Evolutionary conservation across 1,140 invertebrate species (phyloP).

Genomic region (Pectinophora gossypiella): DNA sequence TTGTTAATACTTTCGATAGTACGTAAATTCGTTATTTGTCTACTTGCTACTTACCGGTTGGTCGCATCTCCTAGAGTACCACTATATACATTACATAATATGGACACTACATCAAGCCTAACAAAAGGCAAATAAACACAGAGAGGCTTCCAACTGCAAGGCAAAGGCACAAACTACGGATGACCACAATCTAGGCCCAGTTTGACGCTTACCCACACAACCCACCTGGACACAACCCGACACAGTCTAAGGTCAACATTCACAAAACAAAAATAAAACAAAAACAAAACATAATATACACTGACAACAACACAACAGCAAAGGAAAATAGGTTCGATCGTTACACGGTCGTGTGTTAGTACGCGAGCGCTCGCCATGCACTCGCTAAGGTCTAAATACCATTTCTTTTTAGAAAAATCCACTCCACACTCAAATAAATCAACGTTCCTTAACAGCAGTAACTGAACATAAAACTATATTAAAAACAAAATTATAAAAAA

Average conservation of each 20-base stretch:
- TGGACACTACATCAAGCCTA: slow-evolving; percentile 70
- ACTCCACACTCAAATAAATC: slow-evolving; percentile 69
- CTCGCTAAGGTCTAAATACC: slow-evolving; percentile 31
- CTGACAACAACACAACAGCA: slow-evolving; percentile 62
- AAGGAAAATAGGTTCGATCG: slow-evolving; percentile 52
- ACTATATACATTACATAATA: slow-evolving; percentile 52
- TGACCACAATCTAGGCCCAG: slow-evolving; percentile 40
- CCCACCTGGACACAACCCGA: slow-evolving; percentile 42
- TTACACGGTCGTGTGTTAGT: slow-evolving; percentile 44
- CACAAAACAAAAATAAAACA: slow-evolving; percentile 48
- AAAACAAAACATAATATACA: slow-evolving; percentile 53
- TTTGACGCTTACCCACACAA: slow-evolving; percentile 59
- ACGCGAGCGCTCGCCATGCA: slow-evolving; percentile 59
- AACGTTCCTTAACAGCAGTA: slow-evolving; percentile 57
- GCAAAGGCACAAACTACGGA: slow-evolving; percentile 55
- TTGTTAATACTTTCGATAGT: slow-evolving; percentile 14
- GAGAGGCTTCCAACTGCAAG: slow-evolving; percentile 55
- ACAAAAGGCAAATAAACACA: slow-evolving; percentile 66
- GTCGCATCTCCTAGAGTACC: slow-evolving; percentile 14
- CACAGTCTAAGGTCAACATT: slow-evolving; percentile 49
- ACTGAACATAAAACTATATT: slow-evolving; percentile 57
- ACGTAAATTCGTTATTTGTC: too few relatives aligned
- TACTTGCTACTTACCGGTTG: slow-evolving; percentile 33
- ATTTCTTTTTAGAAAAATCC: slow-evolving; percentile 52
- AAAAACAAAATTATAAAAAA: slow-evolving; percentile 48